Evolutionary conservation across 2,797 vertebrate genomes (phyloP).

Genomic region (Apodemus agrarius): DNA sequence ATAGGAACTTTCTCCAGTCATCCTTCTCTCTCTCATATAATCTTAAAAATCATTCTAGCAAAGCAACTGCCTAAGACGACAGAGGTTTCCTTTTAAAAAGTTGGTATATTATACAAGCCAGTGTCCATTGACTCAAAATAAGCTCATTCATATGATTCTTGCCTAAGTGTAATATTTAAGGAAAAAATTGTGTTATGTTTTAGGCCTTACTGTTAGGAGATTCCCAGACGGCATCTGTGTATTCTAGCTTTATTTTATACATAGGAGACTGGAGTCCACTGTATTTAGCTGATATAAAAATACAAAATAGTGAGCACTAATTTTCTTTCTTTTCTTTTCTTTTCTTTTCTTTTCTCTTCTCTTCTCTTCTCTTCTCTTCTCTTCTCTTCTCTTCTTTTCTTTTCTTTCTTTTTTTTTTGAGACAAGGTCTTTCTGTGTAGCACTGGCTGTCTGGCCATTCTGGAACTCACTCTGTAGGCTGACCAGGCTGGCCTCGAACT

Average conservation of each 20-base stretch:
- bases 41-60: background rate
- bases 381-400: no score
- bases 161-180: slow-evolving; percentile 18
- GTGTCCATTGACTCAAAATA: background rate
- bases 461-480: no score
- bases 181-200: background rate
- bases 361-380: no score
- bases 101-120: slow-evolving; percentile 6
- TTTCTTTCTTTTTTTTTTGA: no score
- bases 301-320: background rate
- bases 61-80: background rate
- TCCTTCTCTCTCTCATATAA: background rate
- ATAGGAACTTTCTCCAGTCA: background rate
- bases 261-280: background rate
- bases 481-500: no score
- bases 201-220: slow-evolving; percentile 8
- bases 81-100: slow-evolving; percentile 36
- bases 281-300: background rate
- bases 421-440: no score
- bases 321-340: no score
- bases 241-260: background rate
- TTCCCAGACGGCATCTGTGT: background rate
- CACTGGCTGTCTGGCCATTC: no score
- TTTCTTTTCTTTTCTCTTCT: no score
- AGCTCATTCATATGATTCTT: slow-evolving; percentile 55